Evolutionary conservation across 2,797 vertebrate genomes (phyloP).

Genomic region (Syndactyla subalaris): DNA sequence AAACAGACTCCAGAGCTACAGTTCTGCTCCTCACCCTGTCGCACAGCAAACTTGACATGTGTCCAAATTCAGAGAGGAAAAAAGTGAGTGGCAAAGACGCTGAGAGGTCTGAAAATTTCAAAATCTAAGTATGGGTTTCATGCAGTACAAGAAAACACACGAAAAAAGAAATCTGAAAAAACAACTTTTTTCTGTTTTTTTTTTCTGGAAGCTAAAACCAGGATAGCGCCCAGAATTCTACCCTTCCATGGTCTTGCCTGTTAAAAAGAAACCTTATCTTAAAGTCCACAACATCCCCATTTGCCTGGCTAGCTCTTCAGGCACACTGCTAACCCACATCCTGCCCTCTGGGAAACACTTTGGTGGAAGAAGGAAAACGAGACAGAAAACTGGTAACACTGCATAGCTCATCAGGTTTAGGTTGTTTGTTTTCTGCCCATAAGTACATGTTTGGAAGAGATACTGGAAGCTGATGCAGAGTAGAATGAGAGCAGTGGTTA

Average conservation of each 20-base stretch:
- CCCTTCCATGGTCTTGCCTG: background rate
- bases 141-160: background rate
- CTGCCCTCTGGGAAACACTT: background rate
- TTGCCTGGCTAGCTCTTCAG: background rate
- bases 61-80: background rate
- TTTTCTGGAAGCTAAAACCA: background rate
- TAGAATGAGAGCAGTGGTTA: background rate
- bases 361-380: background rate
- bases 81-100: background rate
- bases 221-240: background rate
- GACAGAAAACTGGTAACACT: background rate
- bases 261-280: background rate
- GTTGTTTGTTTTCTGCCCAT: background rate
- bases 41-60: background rate
- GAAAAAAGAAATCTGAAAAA: background rate
- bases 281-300: background rate
- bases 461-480: background rate
- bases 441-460: background rate
- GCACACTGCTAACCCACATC: background rate
- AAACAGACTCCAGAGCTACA: background rate
- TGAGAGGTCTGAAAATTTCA: background rate
- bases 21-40: background rate
- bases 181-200: fast-evolving
- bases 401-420: background rate
- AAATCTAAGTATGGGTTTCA: background rate